These are phyloP conservation scores for Aplodontia rufa DNA, from an alignment of 2,113 vertebrate species.

Conservation along the genomic window DNA sequence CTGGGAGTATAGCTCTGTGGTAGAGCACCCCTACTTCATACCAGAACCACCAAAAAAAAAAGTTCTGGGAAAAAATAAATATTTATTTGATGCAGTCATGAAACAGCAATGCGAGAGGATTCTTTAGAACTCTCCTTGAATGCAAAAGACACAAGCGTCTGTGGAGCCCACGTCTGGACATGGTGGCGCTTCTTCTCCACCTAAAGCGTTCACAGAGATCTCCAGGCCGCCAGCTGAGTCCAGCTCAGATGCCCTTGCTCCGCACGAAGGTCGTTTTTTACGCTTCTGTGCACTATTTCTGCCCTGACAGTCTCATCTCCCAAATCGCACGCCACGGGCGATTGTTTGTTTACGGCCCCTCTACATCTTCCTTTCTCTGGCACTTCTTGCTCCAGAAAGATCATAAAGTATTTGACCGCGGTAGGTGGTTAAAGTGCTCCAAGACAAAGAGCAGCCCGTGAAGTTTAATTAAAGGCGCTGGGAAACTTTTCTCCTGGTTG, in stretches of 20 bases:
- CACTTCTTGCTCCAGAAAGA: background rate
- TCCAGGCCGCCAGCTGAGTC: background rate
- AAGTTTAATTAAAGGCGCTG: constrained; percentile 42
- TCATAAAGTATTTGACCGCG: constrained; percentile 32
- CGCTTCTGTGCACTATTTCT: constrained; percentile 50
- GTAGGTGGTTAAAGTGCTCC: constrained; percentile 4
- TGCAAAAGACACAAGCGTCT: no score
- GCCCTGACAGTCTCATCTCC: constrained; percentile 71
- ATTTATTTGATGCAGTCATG: no score
- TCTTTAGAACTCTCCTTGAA: background rate
- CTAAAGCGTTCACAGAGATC: background rate
- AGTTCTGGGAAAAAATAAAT: no score
- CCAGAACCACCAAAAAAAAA: no score
- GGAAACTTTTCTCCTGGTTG: constrained; percentile 16
- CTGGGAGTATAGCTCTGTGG: no score
- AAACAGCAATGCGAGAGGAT: no score
- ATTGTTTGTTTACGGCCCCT: constrained; percentile 5
- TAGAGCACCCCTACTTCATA: no score
- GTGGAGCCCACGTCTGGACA: background rate
- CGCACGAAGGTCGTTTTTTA: constrained; percentile 14
- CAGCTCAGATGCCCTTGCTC: background rate
- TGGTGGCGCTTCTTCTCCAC: background rate
- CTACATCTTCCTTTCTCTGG: constrained; percentile 34
- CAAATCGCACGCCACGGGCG: constrained; percentile 31
- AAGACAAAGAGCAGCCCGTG: constrained; percentile 8